Percentiles rank a stretch among this genome's conserved stretches.
Conservation (phyloP, 2,797 vertebrate species). For the Linurgus olivaceus region DNA sequence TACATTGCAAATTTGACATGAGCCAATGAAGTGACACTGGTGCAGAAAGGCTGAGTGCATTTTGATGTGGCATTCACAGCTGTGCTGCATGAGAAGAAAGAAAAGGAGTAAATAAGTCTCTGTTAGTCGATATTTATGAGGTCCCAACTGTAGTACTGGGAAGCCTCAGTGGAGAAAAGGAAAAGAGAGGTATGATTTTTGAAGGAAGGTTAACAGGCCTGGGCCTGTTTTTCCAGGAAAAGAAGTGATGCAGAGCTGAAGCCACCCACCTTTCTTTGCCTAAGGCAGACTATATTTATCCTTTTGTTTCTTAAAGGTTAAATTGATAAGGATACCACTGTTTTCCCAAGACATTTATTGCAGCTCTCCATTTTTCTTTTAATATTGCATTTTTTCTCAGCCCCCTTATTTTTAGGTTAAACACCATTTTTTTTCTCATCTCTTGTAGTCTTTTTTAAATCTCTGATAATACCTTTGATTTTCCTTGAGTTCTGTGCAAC, state of each 20-base stretch:
- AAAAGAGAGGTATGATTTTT: background rate
- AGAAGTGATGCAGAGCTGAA: background rate
- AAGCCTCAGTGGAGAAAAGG: background rate
- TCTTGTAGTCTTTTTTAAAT: background rate
- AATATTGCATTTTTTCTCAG: background rate
- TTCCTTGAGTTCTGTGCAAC: background rate
- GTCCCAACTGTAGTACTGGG: background rate
- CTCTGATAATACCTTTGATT: background rate
- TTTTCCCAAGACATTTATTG: background rate
- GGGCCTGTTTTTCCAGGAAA: background rate
- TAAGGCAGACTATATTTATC: background rate
- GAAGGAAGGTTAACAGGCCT: background rate
- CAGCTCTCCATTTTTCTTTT: background rate
- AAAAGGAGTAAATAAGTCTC: background rate
- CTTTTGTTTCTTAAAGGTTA: background rate
- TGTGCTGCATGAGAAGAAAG: background rate
- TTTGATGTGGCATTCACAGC: background rate
- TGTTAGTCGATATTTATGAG: background rate
- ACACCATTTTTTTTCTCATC: background rate
- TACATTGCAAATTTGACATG: rapidly evolving
- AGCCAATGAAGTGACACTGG: background rate
- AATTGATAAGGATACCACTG: background rate
- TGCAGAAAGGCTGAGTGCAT: background rate
- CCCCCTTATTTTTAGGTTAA: background rate
- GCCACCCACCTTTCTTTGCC: background rate